Evolutionary conservation across 2,888 invertebrate genomes (phyloP), one percentile per base, ranked within the genome.

Genomic region (Epirrhoe alternata): DNA sequence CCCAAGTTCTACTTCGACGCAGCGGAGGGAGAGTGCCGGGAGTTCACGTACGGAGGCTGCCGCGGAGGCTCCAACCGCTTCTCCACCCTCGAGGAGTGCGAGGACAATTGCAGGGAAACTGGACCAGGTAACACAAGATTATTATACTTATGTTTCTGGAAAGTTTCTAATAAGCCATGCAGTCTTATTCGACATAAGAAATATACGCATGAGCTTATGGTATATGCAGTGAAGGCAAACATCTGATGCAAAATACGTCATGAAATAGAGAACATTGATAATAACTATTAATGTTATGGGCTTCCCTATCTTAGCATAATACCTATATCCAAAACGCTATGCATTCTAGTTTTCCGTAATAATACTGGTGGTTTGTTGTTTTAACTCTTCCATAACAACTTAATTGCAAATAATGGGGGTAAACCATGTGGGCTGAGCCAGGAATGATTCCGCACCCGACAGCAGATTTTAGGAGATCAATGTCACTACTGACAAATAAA

Each of bases 51-150:
- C 81, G 96, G 97, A 51, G 98, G 98, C 68, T 98, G 98, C 82
- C 95, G 94, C 58, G 98, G 98, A 52, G 97, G 97, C 75, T 96
- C 96, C 64, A 98, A 98, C 86, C 94, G 97, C 61, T 98, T 98
- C 90, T 95, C 95, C 65, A 94, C 94, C 8, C 83, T 91, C n/a
- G 94, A 94, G 33, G 97, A 97, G 82, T 98, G 98, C 82, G 94
- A 96, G 82, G 94, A 95, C 5, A 89, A 96, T 77, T 98, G 97
- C 86, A 82, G 82, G 1, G 59, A 62, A 1, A 73, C 74, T 1
- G 86, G 85, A 66, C 89, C 87, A 70, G 88, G 92, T 92, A 74
- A 54, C 17, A 42, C 38, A 12, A 38, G 10, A 10, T 42, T 42
- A 42, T 10, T 42, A 4, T 10, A 35, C 12, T 42, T 3, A 12